Base-by-base conservation (phyloP, 2,888 invertebrate species). In the Drosophila mulleri region DNA sequence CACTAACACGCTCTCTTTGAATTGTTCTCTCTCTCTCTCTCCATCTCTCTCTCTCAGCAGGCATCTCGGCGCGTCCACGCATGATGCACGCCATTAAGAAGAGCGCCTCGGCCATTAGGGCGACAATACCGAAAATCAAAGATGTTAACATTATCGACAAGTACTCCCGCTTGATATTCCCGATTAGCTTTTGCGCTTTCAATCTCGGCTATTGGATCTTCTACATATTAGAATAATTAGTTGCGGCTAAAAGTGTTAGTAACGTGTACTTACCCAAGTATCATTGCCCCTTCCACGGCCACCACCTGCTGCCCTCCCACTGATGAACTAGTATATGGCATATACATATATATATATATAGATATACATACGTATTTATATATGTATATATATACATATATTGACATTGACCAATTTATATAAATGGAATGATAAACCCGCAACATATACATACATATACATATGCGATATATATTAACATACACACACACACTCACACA, bases 71-170 rank as follows among this genome's bases (percentile, higher is more conserved):
- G 56, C 91, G 91, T 57, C 94, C 95, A 74, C 95, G 95, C 93
- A 94, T 98, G 92, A 94, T 98, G 74, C 96, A 97, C 91, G 97
- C 97, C 16, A 94, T 98, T 18, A 95, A 96, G 57, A 96, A 96
- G 84, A 97, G 98, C 53, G 98, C 98, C 3, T 95, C 96, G n/a
- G 97, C 96, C 39, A 93, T 98, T 83, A 96, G 96, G 91, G 95
- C 96, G n/a, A 97, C 97, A 39, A 96, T 98, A 95, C 98, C 98
- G n/a, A 97, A 96, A 93, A 98, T 99, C 82, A 96, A 98, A 89
- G 98, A 99, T 93, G 98, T 99, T 72, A 99, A 99, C 93, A 96
- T 98, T 82, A 99, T 99, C 91, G 99, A 99, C 94, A 98, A 98
- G 90, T 98, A 98, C 93, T 98, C 98, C 41, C 95, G 99, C 83